These are phyloP conservation scores for Phymatocera aterrima DNA, from an alignment of 2,888 invertebrate genomes.

Conservation along the genomic window DNA sequence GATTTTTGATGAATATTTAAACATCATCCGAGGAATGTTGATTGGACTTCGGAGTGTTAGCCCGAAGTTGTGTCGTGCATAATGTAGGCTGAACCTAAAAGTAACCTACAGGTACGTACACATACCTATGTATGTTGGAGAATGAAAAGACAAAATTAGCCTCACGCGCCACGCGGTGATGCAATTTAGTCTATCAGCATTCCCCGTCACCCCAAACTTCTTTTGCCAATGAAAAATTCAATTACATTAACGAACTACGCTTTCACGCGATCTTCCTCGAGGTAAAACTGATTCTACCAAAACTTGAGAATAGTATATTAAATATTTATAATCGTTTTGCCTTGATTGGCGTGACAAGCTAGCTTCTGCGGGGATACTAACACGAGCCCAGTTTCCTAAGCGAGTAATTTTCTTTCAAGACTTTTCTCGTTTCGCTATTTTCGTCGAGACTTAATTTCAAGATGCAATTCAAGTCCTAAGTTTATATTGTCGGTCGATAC, in stretches of 20 bases:
- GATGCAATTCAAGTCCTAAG: slow-evolving; percentile 4
- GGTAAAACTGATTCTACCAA: background rate
- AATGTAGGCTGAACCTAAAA: background rate
- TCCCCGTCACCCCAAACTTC: background rate
- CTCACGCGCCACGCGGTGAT: background rate
- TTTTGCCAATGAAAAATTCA: slow-evolving; percentile 23
- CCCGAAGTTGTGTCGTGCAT: background rate
- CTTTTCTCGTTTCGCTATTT: background rate
- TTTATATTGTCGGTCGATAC: slow-evolving; percentile 2
- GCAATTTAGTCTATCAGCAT: background rate
- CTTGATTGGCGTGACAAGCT: background rate
- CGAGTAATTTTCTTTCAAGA: background rate
- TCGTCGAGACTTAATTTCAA: slow-evolving; percentile 5
- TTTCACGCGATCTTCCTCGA: background rate
- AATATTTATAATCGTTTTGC: slow-evolving; percentile 29
- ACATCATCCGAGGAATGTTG: background rate
- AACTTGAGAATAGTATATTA: background rate
- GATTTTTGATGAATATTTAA: slow-evolving; percentile 18
- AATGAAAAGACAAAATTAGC: background rate
- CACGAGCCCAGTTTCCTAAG: background rate
- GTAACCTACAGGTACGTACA: too few relatives aligned
- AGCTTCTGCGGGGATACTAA: background rate
- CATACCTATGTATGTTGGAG: background rate
- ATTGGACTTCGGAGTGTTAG: slow-evolving; percentile 8
- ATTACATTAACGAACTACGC: slow-evolving; percentile 26